Conservation (phyloP, 2,888 invertebrate species). For the Scelioninae gen. 1 region DNA sequence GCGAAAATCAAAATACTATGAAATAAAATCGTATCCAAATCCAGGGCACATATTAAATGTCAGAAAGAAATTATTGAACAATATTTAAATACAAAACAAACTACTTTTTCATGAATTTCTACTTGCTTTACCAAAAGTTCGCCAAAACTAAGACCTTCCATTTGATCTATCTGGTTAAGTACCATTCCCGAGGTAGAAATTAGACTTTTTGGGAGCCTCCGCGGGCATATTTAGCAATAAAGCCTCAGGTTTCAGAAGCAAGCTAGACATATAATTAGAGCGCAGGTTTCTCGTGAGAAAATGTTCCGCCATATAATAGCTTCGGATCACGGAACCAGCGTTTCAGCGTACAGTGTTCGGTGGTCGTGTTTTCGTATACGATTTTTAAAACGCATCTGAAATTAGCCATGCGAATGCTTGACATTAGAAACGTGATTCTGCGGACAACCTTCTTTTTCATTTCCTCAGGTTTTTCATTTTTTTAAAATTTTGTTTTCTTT, state of each 20-base stretch:
- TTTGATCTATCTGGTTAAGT: conserved; percentile 39
- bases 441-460: background rate
- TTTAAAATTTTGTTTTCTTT: background rate
- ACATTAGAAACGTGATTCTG: conserved; percentile 58
- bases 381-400: conserved; percentile 50
- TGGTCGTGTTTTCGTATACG: conserved; percentile 51
- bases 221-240: conserved; percentile 79
- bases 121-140: too few relatives aligned
- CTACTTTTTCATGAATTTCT: too few relatives aligned
- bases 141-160: conserved; percentile 2
- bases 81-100: too few relatives aligned
- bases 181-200: conserved; percentile 74
- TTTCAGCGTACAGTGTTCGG: conserved; percentile 53
- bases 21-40: too few relatives aligned
- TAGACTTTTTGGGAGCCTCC: conserved; percentile 73
- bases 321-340: conserved; percentile 79
- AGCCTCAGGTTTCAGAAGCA: conserved; percentile 81
- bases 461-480: background rate
- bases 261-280: conserved; percentile 83
- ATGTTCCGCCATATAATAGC: conserved; percentile 79
- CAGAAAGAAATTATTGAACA: too few relatives aligned
- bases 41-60: too few relatives aligned
- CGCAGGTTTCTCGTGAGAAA: conserved; percentile 82
- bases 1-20: too few relatives aligned
- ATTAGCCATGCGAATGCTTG: conserved; percentile 50